Evolutionary conservation across 2,888 invertebrate genomes (phyloP), one percentile per base, ranked within the genome.

Genomic region (Calliopum simillimum): DNA sequence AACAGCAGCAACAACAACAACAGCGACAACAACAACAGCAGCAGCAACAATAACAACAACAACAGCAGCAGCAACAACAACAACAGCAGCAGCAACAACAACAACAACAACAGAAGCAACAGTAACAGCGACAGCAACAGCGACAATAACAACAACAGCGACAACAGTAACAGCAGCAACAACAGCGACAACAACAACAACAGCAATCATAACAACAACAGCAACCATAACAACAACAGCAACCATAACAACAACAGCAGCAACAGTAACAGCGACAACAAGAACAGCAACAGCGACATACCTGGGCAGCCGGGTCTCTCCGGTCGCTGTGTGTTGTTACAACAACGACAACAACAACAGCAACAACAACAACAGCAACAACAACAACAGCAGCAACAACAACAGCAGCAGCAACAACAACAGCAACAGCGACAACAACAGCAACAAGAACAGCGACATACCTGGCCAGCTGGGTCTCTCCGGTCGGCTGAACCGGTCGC

Each of bases 331-430:
- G 41, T n/a, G n/a, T n/a, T n/a, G 25, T 8, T 14, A 21, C 21
- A 51, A 64, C 12, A 51, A 3, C 23, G 19, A 8, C 44, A 16
- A 66, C 25, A 46, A 58, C 41, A n/a, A n/a, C 14, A 3, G 23
- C 46, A 64, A 64, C 11, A 13, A 53, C 51, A 64, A 44, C 46
- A 56, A 66, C 14, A 11, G 41, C 53, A 51, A 19, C 41, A n/a
- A 33, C n/a, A 44, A 14, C 47, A 58, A 47, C 12, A 65, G 53
- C 41, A 67, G 16, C 8, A 21, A 58, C 16, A 68, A 59, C 68
- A 68, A 61, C 44, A 51, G n/a, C 21, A 59, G 19, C 63, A 41
- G 16, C 25, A 44, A 23, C 68, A 25, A 14, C 56, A 43, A 56
- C 56, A n/a, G 16, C 33, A 59, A 59, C 59, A 3, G 12, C 59